Percentiles rank a stretch among this genome's conserved stretches.
phyloP scores from a whole-genome alignment of 2,113 vertebrate genomes.

The Grallaria varia region DNA sequence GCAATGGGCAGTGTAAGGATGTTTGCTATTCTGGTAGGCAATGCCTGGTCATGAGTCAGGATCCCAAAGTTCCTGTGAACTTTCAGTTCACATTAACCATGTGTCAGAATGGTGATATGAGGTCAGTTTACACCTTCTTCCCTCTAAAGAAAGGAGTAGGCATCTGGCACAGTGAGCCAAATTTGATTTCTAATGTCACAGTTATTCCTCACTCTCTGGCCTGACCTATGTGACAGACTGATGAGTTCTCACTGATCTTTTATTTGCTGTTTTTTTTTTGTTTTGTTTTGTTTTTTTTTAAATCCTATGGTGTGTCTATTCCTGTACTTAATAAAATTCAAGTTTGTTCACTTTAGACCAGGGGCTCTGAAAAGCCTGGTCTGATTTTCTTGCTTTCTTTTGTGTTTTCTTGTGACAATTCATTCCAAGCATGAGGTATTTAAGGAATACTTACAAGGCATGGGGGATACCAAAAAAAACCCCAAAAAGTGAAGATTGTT shows the following conservation, averaged over 20 bases:
- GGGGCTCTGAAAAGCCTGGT: neutral
- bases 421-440: neutral
- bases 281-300: neutral
- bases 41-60: neutral
- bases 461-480: neutral
- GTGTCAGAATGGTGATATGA: neutral
- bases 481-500: neutral
- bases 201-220: neutral
- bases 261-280: neutral
- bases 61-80: neutral
- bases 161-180: neutral
- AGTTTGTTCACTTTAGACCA: neutral
- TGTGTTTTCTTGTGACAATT: neutral
- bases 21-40: neutral
- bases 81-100: neutral
- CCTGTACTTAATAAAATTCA: neutral
- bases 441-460: neutral
- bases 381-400: neutral
- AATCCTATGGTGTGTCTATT: neutral
- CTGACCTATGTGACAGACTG: neutral
- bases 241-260: neutral
- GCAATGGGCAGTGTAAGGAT: fast-evolving
- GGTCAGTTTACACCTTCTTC: neutral
- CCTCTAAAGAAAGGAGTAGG: neutral
- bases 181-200: neutral